Evolutionary conservation across 2,797 vertebrate genomes (phyloP).

Genomic region (Pagetopsis macropterus): DNA sequence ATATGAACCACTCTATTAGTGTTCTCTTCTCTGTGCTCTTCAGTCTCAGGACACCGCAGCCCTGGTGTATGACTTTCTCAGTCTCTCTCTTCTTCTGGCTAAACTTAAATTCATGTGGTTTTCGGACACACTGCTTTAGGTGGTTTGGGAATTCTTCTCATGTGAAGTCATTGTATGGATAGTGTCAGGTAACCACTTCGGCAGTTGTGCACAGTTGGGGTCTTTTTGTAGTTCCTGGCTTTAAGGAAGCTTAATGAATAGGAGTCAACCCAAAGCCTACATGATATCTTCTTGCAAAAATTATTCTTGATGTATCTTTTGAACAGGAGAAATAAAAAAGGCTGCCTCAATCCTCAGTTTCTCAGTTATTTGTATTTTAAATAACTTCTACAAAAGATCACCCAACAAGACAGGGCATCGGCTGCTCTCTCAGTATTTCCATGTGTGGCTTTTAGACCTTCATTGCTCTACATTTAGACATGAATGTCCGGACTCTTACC

Average conservation of each 20-base stretch:
- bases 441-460: constrained; percentile 15
- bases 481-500: constrained; percentile 4
- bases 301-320: constrained; percentile 67
- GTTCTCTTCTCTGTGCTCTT: constrained; percentile 1
- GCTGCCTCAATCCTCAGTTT: constrained; percentile 30
- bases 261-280: constrained; percentile 56
- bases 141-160: constrained; percentile 69
- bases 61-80: constrained; percentile 34
- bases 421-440: constrained; percentile 36
- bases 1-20: constrained; percentile 47
- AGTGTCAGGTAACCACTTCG: constrained; percentile 75
- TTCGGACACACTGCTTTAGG: constrained; percentile 47
- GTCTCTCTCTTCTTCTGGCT: constrained; percentile 55
- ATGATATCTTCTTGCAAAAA: constrained; percentile 67
- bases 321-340: constrained; percentile 31
- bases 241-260: constrained; percentile 63
- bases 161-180: constrained; percentile 78
- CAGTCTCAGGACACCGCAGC: constrained; percentile 26
- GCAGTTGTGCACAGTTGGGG: constrained; percentile 58
- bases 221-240: constrained; percentile 44
- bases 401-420: constrained; percentile 27
- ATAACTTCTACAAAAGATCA: constrained; percentile 30
- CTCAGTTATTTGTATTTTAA: constrained; percentile 39
- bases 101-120: constrained; percentile 47
- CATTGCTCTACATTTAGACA: not conserved